A percentile compares a stretch with the other conserved stretches of the same genome.
Evolutionary conservation across 2,113 vertebrate genomes (phyloP).

Genomic region (Corvus moneduloides): DNA sequence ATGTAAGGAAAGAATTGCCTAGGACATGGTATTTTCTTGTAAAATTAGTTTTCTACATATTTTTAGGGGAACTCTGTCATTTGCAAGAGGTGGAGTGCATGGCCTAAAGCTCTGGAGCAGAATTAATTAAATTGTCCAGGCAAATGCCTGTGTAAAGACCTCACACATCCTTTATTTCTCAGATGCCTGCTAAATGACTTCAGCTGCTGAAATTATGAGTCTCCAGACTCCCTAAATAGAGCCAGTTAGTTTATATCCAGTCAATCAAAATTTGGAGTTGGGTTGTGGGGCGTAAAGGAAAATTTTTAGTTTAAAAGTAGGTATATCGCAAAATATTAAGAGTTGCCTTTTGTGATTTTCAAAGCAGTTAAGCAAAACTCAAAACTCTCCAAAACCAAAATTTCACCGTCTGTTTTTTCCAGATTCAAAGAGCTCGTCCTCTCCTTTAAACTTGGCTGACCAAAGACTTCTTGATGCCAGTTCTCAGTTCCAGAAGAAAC

Average conservation of each 20-base stretch:
- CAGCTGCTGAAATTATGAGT: background rate
- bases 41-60: background rate
- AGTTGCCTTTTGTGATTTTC: background rate
- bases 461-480: constrained; percentile 94
- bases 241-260: background rate
- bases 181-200: background rate
- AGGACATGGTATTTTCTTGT: background rate
- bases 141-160: background rate
- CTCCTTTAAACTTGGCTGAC: constrained; percentile 85
- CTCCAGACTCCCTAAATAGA: background rate
- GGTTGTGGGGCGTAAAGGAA: rapidly evolving
- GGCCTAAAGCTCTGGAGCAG: background rate
- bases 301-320: background rate
- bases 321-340: background rate
- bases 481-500: constrained; percentile 92
- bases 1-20: background rate
- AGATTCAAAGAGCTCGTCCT: constrained; percentile 82
- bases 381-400: background rate
- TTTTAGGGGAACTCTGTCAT: background rate
- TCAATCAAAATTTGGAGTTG: background rate
- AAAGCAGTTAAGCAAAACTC: background rate
- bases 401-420: background rate
- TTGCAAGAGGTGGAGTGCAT: background rate
- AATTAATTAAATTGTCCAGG: background rate
- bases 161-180: background rate